A percentile compares a stretch with the other conserved stretches of the same genome.
phyloP scores from a whole-genome alignment of 1,140 invertebrate species.

The Drosophila aff. region DNA sequence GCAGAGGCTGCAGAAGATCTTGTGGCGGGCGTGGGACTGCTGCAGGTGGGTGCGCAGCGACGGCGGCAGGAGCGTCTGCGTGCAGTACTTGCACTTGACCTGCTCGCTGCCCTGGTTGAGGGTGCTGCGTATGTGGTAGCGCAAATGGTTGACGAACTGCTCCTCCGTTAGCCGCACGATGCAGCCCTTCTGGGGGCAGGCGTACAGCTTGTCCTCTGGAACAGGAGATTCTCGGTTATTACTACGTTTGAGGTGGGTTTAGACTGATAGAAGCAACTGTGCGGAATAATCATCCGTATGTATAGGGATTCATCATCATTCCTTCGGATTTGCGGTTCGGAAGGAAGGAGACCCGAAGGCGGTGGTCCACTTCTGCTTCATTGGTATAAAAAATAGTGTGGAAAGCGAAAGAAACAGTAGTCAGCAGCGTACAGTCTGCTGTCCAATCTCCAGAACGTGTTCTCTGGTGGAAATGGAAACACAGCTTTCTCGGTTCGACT shows the following conservation, averaged over 20 bases:
- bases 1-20: conserved; percentile 54
- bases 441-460: neutral
- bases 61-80: neutral
- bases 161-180: conserved; percentile 26
- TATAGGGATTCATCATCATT: neutral
- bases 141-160: conserved; percentile 50
- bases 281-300: neutral
- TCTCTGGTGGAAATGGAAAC: neutral
- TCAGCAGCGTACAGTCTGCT: neutral
- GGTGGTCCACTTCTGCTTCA: neutral
- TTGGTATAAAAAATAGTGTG: neutral
- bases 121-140: conserved; percentile 45
- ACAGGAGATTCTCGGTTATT: neutral
- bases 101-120: conserved; percentile 1
- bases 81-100: conserved; percentile 51
- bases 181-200: conserved; percentile 53
- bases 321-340: no score
- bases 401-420: neutral
- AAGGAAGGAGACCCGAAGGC: neutral
- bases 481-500: no score
- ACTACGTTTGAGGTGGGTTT: neutral
- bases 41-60: conserved; percentile 40
- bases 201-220: conserved; percentile 45
- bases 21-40: conserved; percentile 41
- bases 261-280: neutral